A percentile compares a stretch with the other conserved stretches of the same genome.
Evolutionary conservation across 2,113 vertebrate species (phyloP).

Genomic region (Cyprinodon variegatus): DNA sequence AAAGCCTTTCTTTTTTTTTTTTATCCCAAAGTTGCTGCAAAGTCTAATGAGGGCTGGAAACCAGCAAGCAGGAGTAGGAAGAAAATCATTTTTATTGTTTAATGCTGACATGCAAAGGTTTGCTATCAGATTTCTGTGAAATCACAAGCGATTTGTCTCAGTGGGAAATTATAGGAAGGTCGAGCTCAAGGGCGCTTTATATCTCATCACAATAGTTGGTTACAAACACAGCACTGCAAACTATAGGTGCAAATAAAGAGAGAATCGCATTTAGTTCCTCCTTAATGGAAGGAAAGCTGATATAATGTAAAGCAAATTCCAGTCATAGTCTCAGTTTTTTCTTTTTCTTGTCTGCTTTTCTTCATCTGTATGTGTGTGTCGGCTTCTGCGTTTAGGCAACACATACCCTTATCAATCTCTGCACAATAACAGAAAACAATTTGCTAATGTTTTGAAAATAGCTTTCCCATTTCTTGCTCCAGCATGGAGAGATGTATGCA

Average conservation of each 20-base stretch:
- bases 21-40: conserved; percentile 1
- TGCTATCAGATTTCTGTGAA: conserved; percentile 37
- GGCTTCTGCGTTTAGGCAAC: conserved; percentile 59
- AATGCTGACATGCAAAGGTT: neutral
- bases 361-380: conserved; percentile 3
- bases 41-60: conserved; percentile 16
- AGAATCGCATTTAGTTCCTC: conserved; percentile 45
- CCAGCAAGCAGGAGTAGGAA: neutral
- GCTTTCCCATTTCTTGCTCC: conserved; percentile 70
- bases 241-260: neutral
- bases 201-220: conserved; percentile 9
- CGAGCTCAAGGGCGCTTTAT: conserved; percentile 53
- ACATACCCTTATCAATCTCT: conserved; percentile 79
- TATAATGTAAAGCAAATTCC: conserved; percentile 30
- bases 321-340: conserved; percentile 7
- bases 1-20: conserved; percentile 1
- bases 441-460: conserved; percentile 83
- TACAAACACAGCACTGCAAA: conserved; percentile 1
- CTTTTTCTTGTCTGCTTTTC: conserved; percentile 19
- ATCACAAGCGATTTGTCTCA: conserved; percentile 33
- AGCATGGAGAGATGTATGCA: conserved; percentile 78
- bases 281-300: conserved; percentile 42
- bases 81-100: neutral
- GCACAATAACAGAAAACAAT: conserved; percentile 81
- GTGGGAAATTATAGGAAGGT: conserved; percentile 39